Base-by-base conservation (phyloP, 1,140 invertebrate genomes). In the Pachyrhynchus sulphureomaculatus region DNA sequence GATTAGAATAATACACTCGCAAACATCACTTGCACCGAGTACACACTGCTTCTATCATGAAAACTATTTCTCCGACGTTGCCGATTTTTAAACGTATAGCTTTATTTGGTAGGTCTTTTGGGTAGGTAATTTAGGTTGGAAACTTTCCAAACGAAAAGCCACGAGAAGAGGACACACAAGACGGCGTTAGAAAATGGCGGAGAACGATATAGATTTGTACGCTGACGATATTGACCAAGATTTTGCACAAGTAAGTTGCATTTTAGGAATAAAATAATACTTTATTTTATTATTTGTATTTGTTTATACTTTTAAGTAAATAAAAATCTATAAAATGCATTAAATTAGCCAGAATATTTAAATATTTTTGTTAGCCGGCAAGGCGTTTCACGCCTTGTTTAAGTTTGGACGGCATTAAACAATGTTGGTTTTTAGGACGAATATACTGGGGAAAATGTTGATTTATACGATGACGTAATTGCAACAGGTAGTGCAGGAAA, bases 381-480 rank as follows among this genome's bases (percentile, higher is more conserved):
- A 5, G 29, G 47, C 47, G 39, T 42, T 12, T 10, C 18, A 17
- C 18, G 24, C 23, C 15, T 15, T 49, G 23, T 56, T 48, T n/a
- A 21, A 18, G 15, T 65, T 56, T 21, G 3, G n/a, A n/a, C n/a
- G n/a, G n/a, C n/a, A n/a, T n/a, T n/a, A n/a, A n/a, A n/a, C n/a
- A n/a, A 21, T 47, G 4, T 18, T 36, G 34, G 24, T 23, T 47
- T 21, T 63, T 76, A 92, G 88, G 90, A 92, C 74, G 91, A 93
- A 70, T 92, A 92, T 77, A 86, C 84, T 62, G 88, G 85, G 42
- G 91, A 93, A 69, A 90, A 89, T 67, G 90, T 93, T 33, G 94
- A 98, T 82, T 82, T 98, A n/a, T 98, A 97, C 76, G 93, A 97
- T 79, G 94, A 97, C 82, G 94, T 97, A 32, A 91, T 96, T 68